phyloP scores from a whole-genome alignment of 2,797 vertebrate genomes.

The Sitta carolinensis region DNA sequence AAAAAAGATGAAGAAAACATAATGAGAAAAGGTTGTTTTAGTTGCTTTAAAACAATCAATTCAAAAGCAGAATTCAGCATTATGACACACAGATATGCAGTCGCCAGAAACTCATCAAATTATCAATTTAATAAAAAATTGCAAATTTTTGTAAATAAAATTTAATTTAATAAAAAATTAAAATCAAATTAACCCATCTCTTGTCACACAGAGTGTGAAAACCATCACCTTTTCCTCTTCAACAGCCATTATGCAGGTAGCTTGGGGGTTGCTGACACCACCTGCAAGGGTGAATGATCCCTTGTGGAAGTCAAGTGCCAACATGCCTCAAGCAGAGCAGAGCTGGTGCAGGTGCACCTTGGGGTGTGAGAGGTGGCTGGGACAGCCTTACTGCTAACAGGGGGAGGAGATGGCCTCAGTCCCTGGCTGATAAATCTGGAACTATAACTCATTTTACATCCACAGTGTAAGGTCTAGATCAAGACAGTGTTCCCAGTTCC shows the following conservation, averaged over 20 bases:
- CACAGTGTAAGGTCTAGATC: neutral
- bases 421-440: neutral
- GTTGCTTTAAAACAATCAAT: neutral
- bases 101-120: accelerated
- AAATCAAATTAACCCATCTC: too few species aligned
- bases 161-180: too few species aligned
- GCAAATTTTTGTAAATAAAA: too few species aligned
- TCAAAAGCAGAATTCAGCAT: neutral
- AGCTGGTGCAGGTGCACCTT: neutral
- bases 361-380: neutral
- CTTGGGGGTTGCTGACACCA: neutral
- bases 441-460: neutral
- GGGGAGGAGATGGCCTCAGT: neutral
- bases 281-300: neutral
- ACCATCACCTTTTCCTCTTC: neutral
- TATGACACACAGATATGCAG: neutral
- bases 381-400: neutral
- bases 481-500: neutral
- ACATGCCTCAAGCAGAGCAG: neutral
- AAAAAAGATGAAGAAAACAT: neutral
- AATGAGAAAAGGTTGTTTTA: neutral
- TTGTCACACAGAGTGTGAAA: neutral
- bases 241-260: neutral
- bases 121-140: too few species aligned
- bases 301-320: neutral